Percentiles rank a stretch among this genome's conserved stretches.
phyloP scores from a whole-genome alignment of 2,888 invertebrate genomes.

The Hydrotaea cyrtoneurina region DNA sequence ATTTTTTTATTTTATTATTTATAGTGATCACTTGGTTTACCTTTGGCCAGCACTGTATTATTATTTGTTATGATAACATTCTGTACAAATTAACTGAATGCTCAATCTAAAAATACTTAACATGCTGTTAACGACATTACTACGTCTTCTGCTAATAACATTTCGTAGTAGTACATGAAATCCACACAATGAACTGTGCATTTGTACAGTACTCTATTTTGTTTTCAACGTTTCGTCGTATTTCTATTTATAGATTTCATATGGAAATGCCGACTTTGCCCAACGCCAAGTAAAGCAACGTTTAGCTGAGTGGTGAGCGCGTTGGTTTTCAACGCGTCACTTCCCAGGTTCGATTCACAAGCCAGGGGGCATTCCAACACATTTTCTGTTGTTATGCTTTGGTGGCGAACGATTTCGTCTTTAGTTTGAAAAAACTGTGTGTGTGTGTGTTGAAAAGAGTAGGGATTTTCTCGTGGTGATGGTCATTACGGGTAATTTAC shows the following conservation, averaged over 20 bases:
- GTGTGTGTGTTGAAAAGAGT: not conserved
- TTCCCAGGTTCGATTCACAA: slow-evolving; percentile 27
- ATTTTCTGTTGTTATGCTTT: too few species aligned
- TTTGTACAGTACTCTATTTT: not conserved
- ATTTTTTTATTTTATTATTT: too few species aligned
- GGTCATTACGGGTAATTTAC: slow-evolving; percentile 79
- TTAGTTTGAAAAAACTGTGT: too few species aligned
- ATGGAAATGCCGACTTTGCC: not conserved
- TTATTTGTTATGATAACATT: too few species aligned
- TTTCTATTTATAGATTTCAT: slow-evolving; percentile 13
- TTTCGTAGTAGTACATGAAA: too few species aligned
- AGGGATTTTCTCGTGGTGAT: slow-evolving; percentile 76
- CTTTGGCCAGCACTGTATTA: too few species aligned
- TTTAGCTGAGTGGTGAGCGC: slow-evolving; percentile 26
- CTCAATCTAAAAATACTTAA: too few species aligned
- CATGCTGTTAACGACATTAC: too few species aligned
- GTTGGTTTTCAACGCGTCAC: not conserved
- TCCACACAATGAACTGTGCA: too few species aligned
- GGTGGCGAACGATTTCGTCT: not conserved
- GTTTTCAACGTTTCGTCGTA: too few species aligned
- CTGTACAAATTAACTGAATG: too few species aligned
- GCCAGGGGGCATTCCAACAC: not conserved
- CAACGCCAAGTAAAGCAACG: not conserved
- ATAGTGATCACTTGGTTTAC: too few species aligned
- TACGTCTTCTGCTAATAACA: not conserved